These are phyloP conservation scores for Psix sp. DNA, from an alignment of 1,140 invertebrate species.

Conservation along the genomic window DNA sequence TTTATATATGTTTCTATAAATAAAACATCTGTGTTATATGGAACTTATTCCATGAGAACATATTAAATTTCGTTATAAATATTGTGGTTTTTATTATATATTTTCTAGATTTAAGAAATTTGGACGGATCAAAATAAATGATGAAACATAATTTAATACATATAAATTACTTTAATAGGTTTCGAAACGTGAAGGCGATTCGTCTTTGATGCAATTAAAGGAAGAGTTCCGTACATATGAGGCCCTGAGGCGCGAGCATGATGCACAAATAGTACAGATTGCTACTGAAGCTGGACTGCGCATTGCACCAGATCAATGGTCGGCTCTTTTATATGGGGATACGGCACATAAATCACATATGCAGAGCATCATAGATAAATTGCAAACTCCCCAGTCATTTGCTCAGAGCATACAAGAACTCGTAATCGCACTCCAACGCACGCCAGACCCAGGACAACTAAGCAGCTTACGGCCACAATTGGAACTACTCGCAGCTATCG, in stretches of 20 bases:
- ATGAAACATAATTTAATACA: no score
- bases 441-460: conserved; percentile 91
- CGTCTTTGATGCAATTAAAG: conserved; percentile 98
- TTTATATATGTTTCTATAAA: no score
- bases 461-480: conserved; percentile 86
- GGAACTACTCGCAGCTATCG: conserved; percentile 91
- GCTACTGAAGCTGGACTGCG: conserved; percentile 97
- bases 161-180: conserved; percentile 85
- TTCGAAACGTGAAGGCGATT: conserved; percentile 97
- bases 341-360: conserved; percentile 97
- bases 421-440: conserved; percentile 93
- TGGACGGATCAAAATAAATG: no score
- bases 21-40: no score
- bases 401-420: conserved; percentile 94
- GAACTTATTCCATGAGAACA: no score
- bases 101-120: no score
- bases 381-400: conserved; percentile 94
- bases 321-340: conserved; percentile 96
- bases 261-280: conserved; percentile 98
- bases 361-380: conserved; percentile 98
- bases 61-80: no score
- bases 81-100: no score
- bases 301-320: conserved; percentile 99
- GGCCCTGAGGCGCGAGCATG: conserved; percentile 93
- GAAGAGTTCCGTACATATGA: conserved; percentile 98